Base-by-base conservation (phyloP, 2,113 vertebrate genomes). In the Calcarius ornatus region DNA sequence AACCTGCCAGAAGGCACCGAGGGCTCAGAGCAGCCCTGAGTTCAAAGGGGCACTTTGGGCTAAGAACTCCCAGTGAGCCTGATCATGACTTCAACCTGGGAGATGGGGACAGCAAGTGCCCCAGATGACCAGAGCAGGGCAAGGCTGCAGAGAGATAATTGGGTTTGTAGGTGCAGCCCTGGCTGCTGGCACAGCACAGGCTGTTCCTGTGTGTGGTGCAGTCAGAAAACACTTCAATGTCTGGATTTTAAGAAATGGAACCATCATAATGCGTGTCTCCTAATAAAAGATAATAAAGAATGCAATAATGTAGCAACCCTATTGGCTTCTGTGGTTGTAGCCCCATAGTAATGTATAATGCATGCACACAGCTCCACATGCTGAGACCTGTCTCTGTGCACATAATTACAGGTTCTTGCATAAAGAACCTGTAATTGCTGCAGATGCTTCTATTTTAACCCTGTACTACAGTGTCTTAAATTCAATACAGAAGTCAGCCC, bases 41-140 rank as follows among this genome's bases (percentile, higher is more conserved):
- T 70, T 96, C 95, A 94, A 78, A 85, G 91, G 77, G 66, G 6
- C 73, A 51, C 51, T 92, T 81, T 47, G 48, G 81, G 48, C 57
- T 94, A 92, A 85, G 80, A 79, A 45, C 59, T 71, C 7, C 0
- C 40, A 9, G 50, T 20, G 54, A 81, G 63, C 35, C 80, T 51
- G 47, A 53, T 57, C 2, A 4, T 30, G 28, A 13, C 85, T 81
- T 92, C 80, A 88, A 16, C 85, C 81, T 70, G 73, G 35, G 85
- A 37, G 78, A n/a, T 54, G 33, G 70, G 90, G 70, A 93, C 78
- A 75, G 30, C 51, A 22, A 75, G 51, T 15, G 78, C 47, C 51
- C 45, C 21, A 23, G 69, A 24, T 66, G 73, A 81, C 60, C 53
- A 59, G 91, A 71, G 61, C 79, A 79, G 60, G 37, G 47, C 77